phyloP scores from a whole-genome alignment of 2,888 invertebrate genomes.

The Thereva nobilitata region DNA sequence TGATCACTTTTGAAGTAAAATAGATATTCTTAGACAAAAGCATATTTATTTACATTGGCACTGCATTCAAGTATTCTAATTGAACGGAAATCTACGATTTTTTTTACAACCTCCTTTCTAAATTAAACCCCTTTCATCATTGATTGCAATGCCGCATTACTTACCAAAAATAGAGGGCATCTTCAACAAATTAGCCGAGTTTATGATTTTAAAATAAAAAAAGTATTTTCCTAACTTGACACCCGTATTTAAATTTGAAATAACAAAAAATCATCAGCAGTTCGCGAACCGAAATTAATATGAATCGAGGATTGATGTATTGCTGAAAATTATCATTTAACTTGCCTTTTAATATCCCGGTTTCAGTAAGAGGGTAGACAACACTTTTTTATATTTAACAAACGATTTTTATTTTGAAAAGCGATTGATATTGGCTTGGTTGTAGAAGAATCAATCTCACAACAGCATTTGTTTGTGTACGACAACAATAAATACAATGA shows the following conservation, averaged over 20 bases:
- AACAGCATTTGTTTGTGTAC: constrained; percentile 41
- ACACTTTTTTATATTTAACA: constrained; percentile 28
- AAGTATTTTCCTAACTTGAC: neutral
- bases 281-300: too few species aligned
- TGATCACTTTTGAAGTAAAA: neutral
- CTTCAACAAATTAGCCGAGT: neutral
- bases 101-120: too few species aligned
- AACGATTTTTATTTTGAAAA: constrained; percentile 6
- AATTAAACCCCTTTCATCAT: neutral
- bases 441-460: constrained; percentile 40
- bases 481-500: constrained; percentile 39
- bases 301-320: too few species aligned
- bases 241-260: too few species aligned
- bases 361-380: constrained; percentile 27
- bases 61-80: constrained; percentile 15
- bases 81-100: neutral
- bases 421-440: constrained; percentile 23
- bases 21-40: constrained; percentile 22
- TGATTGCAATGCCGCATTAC: constrained; percentile 31
- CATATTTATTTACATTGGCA: constrained; percentile 8
- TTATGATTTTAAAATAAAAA: constrained; percentile 13
- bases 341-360: constrained; percentile 40
- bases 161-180: constrained; percentile 20
- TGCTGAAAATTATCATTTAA: constrained; percentile 35
- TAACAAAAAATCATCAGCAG: too few species aligned